phyloP scores from a whole-genome alignment of 2,113 vertebrate species.

The Chunga burmeisteri region DNA sequence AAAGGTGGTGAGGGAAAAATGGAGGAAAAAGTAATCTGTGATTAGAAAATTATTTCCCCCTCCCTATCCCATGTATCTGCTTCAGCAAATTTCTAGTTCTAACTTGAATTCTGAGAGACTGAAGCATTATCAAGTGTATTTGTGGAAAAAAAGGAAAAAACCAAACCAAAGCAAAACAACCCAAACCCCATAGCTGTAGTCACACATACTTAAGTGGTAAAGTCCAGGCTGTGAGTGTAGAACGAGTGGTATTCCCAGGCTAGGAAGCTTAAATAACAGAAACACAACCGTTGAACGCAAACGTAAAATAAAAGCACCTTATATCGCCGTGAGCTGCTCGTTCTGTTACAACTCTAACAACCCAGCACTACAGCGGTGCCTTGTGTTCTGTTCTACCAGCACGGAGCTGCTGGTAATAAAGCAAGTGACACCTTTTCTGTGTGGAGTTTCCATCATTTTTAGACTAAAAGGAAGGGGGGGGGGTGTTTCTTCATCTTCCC shows the following conservation, averaged over 20 bases:
- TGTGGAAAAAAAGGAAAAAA: fast-evolving
- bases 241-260: background rate
- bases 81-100: background rate
- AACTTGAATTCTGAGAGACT: background rate
- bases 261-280: background rate
- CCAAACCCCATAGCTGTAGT: background rate
- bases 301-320: background rate
- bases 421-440: background rate
- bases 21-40: background rate
- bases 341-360: background rate
- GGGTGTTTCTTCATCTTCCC: background rate
- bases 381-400: background rate
- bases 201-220: background rate
- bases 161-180: background rate
- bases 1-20: background rate
- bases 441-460: background rate
- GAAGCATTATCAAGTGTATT: background rate
- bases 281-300: background rate
- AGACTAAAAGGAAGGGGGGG: background rate
- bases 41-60: background rate
- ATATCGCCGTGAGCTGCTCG: background rate
- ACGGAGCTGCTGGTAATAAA: background rate
- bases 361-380: background rate
- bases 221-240: background rate
- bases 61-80: background rate